phyloP scores from a whole-genome alignment of 2,797 vertebrate genomes.

The Poeciliopsis infans region DNA sequence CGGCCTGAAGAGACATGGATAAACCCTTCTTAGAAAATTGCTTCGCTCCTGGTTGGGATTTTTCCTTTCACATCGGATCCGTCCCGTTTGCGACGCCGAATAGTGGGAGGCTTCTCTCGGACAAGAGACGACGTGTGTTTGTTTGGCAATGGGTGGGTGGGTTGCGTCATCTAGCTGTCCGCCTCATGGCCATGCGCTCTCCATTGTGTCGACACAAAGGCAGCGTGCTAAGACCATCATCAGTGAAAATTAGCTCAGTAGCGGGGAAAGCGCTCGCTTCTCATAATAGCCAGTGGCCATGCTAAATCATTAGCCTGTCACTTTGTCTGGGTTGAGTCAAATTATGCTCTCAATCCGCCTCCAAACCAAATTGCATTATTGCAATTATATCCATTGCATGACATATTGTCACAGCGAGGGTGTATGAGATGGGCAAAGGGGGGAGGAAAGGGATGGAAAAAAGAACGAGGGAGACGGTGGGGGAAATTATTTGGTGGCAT shows the following conservation, averaged over 20 bases:
- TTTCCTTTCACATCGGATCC: slow-evolving; percentile 63
- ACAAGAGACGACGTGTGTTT: slow-evolving; percentile 77
- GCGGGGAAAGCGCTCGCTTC: slow-evolving; percentile 75
- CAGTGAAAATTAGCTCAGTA: slow-evolving; percentile 80
- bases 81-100: slow-evolving; percentile 44
- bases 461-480: slow-evolving; percentile 33
- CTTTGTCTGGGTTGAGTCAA: slow-evolving; percentile 75
- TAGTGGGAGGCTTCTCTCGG: slow-evolving; percentile 66
- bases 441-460: slow-evolving; percentile 38
- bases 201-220: slow-evolving; percentile 72
- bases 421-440: slow-evolving; percentile 50
- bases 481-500: slow-evolving; percentile 57
- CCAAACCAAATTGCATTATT: slow-evolving; percentile 83
- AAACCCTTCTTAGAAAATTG: slow-evolving; percentile 41
- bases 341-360: slow-evolving; percentile 81
- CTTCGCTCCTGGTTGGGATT: slow-evolving; percentile 45
- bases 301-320: slow-evolving; percentile 79
- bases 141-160: slow-evolving; percentile 76
- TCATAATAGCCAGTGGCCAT: slow-evolving; percentile 81
- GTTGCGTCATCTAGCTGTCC: slow-evolving; percentile 76
- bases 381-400: slow-evolving; percentile 78
- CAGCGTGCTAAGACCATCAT: slow-evolving; percentile 77
- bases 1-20: slow-evolving; percentile 42
- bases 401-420: slow-evolving; percentile 72
- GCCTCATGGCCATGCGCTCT: slow-evolving; percentile 71